A percentile compares a stretch with the other conserved stretches of the same genome.
These are phyloP conservation scores for Mola mola DNA, from an alignment of 2,113 vertebrate genomes.

Conservation along the genomic window DNA sequence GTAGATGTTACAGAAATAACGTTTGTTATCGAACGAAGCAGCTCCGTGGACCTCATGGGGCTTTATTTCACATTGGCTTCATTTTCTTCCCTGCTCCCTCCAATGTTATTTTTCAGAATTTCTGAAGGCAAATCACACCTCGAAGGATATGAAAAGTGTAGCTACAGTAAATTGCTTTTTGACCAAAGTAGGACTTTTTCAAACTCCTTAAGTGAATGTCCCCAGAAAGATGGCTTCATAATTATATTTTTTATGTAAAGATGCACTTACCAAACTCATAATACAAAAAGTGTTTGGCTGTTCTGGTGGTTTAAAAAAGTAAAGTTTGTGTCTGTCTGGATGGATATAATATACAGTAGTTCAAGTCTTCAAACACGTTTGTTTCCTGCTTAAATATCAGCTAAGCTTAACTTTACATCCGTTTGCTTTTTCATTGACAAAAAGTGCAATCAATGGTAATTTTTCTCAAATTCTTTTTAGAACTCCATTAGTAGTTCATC, in stretches of 20 bases:
- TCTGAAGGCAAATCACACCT: slow-evolving; percentile 27
- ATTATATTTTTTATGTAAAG: slow-evolving; percentile 46
- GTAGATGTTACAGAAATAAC: too few relatives aligned
- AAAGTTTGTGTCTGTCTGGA: too few relatives aligned
- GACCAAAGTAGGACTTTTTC: slow-evolving; percentile 48
- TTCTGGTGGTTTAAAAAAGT: too few relatives aligned
- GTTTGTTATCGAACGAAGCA: slow-evolving; percentile 24
- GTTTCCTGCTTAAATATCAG: too few relatives aligned
- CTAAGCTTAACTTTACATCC: too few relatives aligned
- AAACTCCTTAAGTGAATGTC: slow-evolving; percentile 52
- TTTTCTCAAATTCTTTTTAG: too few relatives aligned
- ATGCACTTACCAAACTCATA: slow-evolving; percentile 21
- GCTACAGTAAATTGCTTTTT: slow-evolving; percentile 44
- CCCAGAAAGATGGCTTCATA: slow-evolving; percentile 42
- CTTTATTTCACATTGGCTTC: background rate
- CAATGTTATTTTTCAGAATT: slow-evolving; percentile 21
- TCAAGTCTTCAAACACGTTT: too few relatives aligned
- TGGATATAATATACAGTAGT: too few relatives aligned
- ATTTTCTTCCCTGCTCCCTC: slow-evolving; percentile 7
- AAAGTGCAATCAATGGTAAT: too few relatives aligned
- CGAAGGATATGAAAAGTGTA: slow-evolving; percentile 34
- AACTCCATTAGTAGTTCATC: too few relatives aligned
- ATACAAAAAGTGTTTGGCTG: too few relatives aligned
- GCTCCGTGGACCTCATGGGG: slow-evolving; percentile 8
- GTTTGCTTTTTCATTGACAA: too few relatives aligned